phyloP scores from a whole-genome alignment of 2,113 vertebrate species.

The Ploceus nigricollis region DNA sequence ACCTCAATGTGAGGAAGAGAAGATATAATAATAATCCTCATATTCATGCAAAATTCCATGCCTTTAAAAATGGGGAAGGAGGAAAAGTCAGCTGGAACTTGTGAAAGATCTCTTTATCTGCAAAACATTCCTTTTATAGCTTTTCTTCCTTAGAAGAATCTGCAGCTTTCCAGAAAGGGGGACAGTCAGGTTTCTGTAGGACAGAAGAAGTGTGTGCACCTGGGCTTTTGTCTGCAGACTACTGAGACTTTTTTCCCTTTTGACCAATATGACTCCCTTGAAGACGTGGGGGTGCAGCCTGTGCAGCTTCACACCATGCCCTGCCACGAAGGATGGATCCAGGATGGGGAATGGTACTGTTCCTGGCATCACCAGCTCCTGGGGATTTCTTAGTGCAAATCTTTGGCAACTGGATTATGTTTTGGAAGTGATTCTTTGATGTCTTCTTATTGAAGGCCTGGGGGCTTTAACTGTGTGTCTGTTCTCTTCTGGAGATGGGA shows the following conservation, averaged over 20 bases:
- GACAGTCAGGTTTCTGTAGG: background rate
- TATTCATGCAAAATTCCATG: background rate
- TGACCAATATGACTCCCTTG: rapidly evolving
- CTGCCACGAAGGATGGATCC: background rate
- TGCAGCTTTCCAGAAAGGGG: background rate
- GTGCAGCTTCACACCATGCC: background rate
- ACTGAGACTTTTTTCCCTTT: background rate
- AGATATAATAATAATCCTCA: background rate
- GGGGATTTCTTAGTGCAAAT: conserved; percentile 55
- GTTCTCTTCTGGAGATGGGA: conserved; percentile 30
- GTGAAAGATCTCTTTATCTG: background rate
- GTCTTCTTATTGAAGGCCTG: conserved; percentile 17
- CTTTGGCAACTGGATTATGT: conserved; percentile 33
- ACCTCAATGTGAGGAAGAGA: background rate
- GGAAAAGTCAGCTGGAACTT: conserved; percentile 1
- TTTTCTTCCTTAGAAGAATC: background rate
- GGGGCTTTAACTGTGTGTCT: conserved; percentile 1
- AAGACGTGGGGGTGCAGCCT: background rate
- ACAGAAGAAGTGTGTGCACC: background rate
- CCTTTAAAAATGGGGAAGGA: background rate
- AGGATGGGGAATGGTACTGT: background rate
- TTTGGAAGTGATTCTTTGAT: conserved; percentile 54
- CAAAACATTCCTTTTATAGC: background rate
- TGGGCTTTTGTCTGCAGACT: background rate
- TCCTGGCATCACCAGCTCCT: background rate